Base-by-base conservation (phyloP, 2,797 vertebrate species). In the Pogonophryne albipinna region DNA sequence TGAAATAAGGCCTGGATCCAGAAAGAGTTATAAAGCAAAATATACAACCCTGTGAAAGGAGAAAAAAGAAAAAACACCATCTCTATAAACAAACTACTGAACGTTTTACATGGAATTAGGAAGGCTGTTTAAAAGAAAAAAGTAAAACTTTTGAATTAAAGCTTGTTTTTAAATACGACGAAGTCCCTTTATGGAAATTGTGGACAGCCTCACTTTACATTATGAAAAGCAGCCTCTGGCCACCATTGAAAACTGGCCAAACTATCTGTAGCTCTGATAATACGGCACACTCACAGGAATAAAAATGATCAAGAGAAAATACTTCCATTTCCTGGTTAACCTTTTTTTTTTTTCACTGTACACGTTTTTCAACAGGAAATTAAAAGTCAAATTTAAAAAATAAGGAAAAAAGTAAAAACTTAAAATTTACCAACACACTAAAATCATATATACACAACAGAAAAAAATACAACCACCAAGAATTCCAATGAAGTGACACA, bases 381-480 rank as follows among this genome's bases (percentile, higher is more conserved):
- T 83, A 77, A 90, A 84, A 87, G 45, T 71, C 56, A 90, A 83
- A 85, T 65, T 14, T 68, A 67, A 64, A 23, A 53, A 84, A 84
- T 77, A 71, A 59, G 8, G 15, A 0, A 74, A 70, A 78, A 65
- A 78, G 55, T 86, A 85, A 91, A 91, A 93, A 86, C 80, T 89
- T 86, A 38, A 38, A 91, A 92, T 87, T 85, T 93, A 93, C 86
- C 74, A 93, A 91, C 82, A 91, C 89, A 93, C 82, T 92, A 91
- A 94, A 94, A 92, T 85, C 78, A 94, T 90, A 93, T 88, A 89
- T 78, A 92, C 4, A 88, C 45, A 38, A 80, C 23, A 82, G n/a
- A 31, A 59, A 19, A 73, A 83, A 51, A 70, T 50, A 79, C 71
- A 85, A 76, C 64, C 59, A 89, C 82, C 77, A 89, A 87, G 42